These are phyloP conservation scores for Cetoscarus ocellatus DNA, from an alignment of 2,797 vertebrate genomes.

Conservation along the genomic window DNA sequence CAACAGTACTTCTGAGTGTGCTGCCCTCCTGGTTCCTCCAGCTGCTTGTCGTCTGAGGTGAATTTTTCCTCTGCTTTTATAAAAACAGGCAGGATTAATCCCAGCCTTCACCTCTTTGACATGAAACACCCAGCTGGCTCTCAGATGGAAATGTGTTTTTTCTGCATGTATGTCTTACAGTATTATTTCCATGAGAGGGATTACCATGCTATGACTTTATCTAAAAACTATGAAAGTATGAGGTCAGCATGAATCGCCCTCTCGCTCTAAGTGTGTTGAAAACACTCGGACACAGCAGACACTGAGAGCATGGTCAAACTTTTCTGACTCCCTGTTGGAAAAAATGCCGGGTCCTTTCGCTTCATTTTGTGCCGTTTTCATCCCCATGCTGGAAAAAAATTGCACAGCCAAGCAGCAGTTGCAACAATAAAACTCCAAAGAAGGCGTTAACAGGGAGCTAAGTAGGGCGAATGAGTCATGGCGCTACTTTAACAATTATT, in stretches of 20 bases:
- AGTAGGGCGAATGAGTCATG: constrained; percentile 37
- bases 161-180: constrained; percentile 13
- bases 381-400: constrained; percentile 22
- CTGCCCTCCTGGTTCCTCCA: constrained; percentile 37
- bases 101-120: constrained; percentile 49
- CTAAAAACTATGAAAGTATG: constrained; percentile 51
- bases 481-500: constrained; percentile 39
- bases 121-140: constrained; percentile 48
- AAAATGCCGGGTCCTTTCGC: neutral
- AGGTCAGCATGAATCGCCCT: constrained; percentile 12
- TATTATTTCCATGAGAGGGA: constrained; percentile 50
- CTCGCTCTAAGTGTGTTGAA: constrained; percentile 15
- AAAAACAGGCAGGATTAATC: constrained; percentile 48
- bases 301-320: neutral
- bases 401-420: constrained; percentile 1
- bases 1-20: constrained; percentile 49
- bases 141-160: constrained; percentile 41
- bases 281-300: constrained; percentile 3
- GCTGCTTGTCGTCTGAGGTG: constrained; percentile 49
- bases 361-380: constrained; percentile 9
- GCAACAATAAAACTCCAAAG: constrained; percentile 15
- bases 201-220: constrained; percentile 54
- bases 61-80: constrained; percentile 26
- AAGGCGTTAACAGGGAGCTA: constrained; percentile 17
- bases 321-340: neutral